These are phyloP conservation scores for Temnothorax rugatulus DNA, from an alignment of 2,888 invertebrate species.

Conservation along the genomic window DNA sequence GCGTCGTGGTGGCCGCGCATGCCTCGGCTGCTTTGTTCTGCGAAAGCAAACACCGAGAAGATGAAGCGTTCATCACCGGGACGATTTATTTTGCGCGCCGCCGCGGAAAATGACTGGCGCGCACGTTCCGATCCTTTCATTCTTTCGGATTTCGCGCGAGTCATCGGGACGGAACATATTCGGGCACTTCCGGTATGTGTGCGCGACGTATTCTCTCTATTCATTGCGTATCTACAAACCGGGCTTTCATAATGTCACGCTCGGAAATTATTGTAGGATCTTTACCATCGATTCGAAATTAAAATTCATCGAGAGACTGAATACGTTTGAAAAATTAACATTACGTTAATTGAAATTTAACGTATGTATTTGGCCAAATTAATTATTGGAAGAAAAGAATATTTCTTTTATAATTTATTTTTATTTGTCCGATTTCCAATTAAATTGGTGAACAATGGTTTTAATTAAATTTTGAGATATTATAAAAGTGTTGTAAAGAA, in stretches of 20 bases:
- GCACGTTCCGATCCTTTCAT: constrained; percentile 44
- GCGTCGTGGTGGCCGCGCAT: constrained; percentile 49
- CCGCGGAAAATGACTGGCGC: constrained; percentile 43
- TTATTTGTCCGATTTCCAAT: not conserved
- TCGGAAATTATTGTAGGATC: constrained; percentile 33
- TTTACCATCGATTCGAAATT: constrained; percentile 20
- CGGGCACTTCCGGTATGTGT: constrained; percentile 21
- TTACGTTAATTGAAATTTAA: not conserved
- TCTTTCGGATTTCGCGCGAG: constrained; percentile 29
- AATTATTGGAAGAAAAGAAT: not conserved
- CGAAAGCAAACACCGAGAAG: constrained; percentile 60
- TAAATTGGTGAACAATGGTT: not conserved
- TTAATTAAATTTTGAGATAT: not conserved
- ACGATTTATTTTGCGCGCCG: constrained; percentile 52
- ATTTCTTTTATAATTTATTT: constrained; percentile 26
- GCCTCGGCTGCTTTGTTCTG: constrained; percentile 64
- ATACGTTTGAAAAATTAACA: not conserved
- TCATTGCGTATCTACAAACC: constrained; percentile 8
- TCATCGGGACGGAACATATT: constrained; percentile 41
- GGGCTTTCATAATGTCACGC: constrained; percentile 4
- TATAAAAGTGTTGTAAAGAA: not conserved
- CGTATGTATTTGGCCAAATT: not conserved
- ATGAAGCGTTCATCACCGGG: constrained; percentile 63
- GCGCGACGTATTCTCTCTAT: constrained; percentile 26
- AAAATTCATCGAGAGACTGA: not conserved